A percentile compares a stretch with the other conserved stretches of the same genome.
phyloP scores from a whole-genome alignment of 2,888 invertebrate species.

The Leptinotarsa rubiginosa region DNA sequence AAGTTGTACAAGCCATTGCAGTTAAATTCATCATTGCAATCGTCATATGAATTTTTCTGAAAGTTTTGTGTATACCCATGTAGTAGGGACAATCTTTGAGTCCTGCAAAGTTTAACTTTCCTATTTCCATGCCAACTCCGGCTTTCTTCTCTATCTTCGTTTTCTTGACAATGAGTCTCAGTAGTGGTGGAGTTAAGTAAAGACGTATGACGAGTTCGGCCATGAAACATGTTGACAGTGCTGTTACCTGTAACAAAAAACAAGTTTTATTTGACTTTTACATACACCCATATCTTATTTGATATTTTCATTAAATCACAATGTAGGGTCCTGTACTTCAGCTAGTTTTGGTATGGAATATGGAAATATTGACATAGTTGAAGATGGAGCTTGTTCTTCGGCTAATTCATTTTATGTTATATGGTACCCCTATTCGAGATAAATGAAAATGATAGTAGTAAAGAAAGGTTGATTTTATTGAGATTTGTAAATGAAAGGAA shows the following conservation, averaged over 20 bases:
- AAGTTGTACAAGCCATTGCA: conserved; percentile 74
- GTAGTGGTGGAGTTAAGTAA: conserved; percentile 80
- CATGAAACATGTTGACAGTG: conserved; percentile 76
- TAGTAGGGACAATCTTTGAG: conserved; percentile 84
- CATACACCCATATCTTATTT: no score
- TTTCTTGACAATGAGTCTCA: conserved; percentile 80
- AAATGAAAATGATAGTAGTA: no score
- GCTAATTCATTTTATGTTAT: no score
- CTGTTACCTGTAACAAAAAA: conserved; percentile 71
- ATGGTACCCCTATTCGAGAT: no score
- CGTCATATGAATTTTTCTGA: conserved; percentile 81
- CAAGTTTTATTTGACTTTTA: conserved; percentile 37
- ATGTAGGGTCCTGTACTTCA: no score
- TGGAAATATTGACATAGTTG: no score
- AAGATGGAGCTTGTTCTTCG: no score
- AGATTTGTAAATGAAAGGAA: no score
- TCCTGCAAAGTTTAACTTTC: conserved; percentile 77
- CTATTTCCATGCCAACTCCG: conserved; percentile 84
- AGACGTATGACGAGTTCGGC: conserved; percentile 82
- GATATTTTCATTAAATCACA: no score
- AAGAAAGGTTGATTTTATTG: no score
- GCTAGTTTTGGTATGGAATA: no score
- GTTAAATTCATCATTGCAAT: conserved; percentile 86
- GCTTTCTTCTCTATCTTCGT: conserved; percentile 80
- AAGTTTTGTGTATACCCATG: conserved; percentile 78